Base-by-base conservation (phyloP, 53 echinoderm and acorn worm genomes). In the Hippasteria phrygiana region DNA sequence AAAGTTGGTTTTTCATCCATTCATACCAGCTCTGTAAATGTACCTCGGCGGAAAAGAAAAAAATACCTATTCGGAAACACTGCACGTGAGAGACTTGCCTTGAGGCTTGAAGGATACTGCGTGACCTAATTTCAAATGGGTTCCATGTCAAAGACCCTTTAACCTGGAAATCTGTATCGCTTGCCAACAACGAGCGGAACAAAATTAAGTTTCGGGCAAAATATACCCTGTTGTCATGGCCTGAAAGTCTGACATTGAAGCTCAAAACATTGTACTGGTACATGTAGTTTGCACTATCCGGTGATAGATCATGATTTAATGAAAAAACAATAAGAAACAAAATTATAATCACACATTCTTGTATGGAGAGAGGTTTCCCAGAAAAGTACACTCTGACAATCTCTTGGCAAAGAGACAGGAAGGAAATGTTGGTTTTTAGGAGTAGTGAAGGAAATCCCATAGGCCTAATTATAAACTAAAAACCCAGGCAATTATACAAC, bases 1-100 rank as follows among this genome's bases (percentile, higher is more conserved):
- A 85, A 69, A 85, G 85, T 85, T 85, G 54, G 85, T 85, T 85
- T 85, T 85, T 69, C 70, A 9, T 29, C 71, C 85, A 85, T 71
- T 85, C 50, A 51, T 51, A 24, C 38, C 81, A 12, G 20, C 32
- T 47, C 69, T 85, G 70, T 69, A 47, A 31, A 85, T 71, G 85
- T 85, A 53, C 85, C 56, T 78, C 36, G 36, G 24, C 56, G 78
- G 16, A 38, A 22, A 14, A 14, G 0, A 0, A 75, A 32, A 20
- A 34, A 12, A 18, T 32, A 5, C 40, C 29, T 48, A n/a, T 47
- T 51, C 22, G 50, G 35, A 48, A 78, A 78, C 32, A 56, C 75
- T 38, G 22, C 39, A 70, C 24, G 20, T 28, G 48, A 69, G 85
- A 85, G 50, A 85, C 48, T 37, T 71, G 64, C 64, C 85, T 71